These are phyloP conservation scores for Cephus runcator DNA, from an alignment of 2,888 invertebrate species.

Conservation along the genomic window DNA sequence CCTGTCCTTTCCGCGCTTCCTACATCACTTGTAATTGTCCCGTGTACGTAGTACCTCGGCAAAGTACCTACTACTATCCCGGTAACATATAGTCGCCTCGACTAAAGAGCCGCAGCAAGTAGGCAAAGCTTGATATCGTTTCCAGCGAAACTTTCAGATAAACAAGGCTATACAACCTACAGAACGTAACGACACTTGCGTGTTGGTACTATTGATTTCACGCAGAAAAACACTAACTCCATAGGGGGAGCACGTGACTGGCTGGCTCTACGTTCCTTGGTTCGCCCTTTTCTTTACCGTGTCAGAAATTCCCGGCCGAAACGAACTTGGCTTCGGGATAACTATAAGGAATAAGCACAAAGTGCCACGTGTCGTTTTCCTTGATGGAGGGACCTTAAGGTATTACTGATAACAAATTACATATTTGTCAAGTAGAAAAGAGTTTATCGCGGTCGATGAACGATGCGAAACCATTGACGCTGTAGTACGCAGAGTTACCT, in stretches of 20 bases:
- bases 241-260: not conserved
- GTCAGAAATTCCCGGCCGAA: not conserved
- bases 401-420: not conserved
- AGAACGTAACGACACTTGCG: not conserved
- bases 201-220: not conserved
- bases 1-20: not conserved
- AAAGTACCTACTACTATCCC: not conserved
- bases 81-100: not conserved
- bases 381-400: no score
- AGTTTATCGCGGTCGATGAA: no score
- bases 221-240: not conserved
- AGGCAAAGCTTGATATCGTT: no score
- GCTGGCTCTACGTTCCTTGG: not conserved
- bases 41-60: not conserved
- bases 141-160: not conserved
- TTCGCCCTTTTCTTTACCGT: not conserved
- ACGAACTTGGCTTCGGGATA: not conserved
- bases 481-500: not conserved
- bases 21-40: not conserved
- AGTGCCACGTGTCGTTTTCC: not conserved
- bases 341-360: not conserved
- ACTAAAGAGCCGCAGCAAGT: not conserved
- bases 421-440: not conserved
- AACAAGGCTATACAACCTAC: not conserved
- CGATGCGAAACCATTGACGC: not conserved